A percentile compares a stretch with the other conserved stretches of the same genome.
phyloP scores from a whole-genome alignment of 2,888 invertebrate species.

The Stegophylla sp. region DNA sequence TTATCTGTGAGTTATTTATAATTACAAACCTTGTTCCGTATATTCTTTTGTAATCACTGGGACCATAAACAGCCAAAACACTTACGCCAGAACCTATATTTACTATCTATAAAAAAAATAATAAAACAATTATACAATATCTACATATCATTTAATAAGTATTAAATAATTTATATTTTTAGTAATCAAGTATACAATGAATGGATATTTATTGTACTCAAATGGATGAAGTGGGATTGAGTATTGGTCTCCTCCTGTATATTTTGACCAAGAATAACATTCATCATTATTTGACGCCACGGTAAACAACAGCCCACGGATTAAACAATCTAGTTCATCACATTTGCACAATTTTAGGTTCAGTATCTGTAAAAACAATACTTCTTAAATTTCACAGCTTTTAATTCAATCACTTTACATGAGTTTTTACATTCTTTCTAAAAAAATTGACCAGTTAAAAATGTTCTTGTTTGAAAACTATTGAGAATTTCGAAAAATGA shows the following conservation, averaged over 20 bases:
- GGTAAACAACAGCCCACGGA: slow-evolving; percentile 91
- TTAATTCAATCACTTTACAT: too few species aligned
- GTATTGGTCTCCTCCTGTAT: slow-evolving; percentile 75
- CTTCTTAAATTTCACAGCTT: neutral
- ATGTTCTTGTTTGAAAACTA: too few species aligned
- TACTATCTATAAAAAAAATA: slow-evolving; percentile 71
- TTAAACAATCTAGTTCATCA: slow-evolving; percentile 95
- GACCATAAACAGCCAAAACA: slow-evolving; percentile 87
- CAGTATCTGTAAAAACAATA: slow-evolving; percentile 73
- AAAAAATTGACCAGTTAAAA: too few species aligned
- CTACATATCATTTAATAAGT: neutral
- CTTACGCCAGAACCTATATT: slow-evolving; percentile 99
- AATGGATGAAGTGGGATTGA: slow-evolving; percentile 72
- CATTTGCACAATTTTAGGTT: slow-evolving; percentile 92
- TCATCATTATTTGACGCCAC: slow-evolving; percentile 87
- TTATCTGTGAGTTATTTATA: too few species aligned
- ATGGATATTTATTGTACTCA: slow-evolving; percentile 72
- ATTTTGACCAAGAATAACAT: slow-evolving; percentile 92
- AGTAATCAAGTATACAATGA: slow-evolving; percentile 66
- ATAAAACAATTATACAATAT: neutral
- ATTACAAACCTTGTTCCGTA: slow-evolving; percentile 87
- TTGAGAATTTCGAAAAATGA: too few species aligned
- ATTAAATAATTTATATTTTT: neutral
- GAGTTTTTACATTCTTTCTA: too few species aligned
- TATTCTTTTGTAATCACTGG: slow-evolving; percentile 87